These are phyloP conservation scores for Diabrotica undecimpunctata DNA, from an alignment of 1,140 invertebrate species.

Conservation along the genomic window DNA sequence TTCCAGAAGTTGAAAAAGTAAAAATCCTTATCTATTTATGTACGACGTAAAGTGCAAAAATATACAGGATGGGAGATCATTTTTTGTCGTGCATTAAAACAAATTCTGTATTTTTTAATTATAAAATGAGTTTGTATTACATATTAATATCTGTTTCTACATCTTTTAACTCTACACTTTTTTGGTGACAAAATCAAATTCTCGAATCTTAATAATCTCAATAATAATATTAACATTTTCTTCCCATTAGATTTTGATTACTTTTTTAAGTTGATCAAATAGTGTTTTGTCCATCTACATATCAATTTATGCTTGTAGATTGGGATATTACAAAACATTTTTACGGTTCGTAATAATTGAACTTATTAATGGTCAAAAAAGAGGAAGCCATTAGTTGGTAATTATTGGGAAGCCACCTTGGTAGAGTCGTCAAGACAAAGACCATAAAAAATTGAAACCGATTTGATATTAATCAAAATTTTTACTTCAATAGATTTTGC, in stretches of 20 bases:
- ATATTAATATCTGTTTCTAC: no score
- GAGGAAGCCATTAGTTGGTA: neutral
- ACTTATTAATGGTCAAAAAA: neutral
- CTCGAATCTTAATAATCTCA: no score
- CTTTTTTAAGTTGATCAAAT: neutral
- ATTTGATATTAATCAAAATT: conserved; percentile 8
- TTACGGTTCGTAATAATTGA: neutral
- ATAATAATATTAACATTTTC: neutral
- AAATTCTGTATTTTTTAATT: no score
- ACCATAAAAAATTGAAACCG: conserved; percentile 1
- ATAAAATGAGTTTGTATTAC: neutral
- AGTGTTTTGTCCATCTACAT: neutral
- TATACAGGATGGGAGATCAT: no score
- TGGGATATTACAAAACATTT: neutral
- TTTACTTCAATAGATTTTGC: conserved; percentile 4
- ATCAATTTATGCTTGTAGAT: neutral
- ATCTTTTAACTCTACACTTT: no score
- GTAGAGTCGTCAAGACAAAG: conserved; percentile 1
- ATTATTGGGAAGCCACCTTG: conserved; percentile 8
- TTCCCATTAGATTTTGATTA: neutral
- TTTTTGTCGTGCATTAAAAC: no score
- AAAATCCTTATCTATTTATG: no score
- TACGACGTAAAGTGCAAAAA: no score
- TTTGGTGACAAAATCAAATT: no score
- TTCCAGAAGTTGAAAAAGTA: no score